These are phyloP conservation scores for Labeo calbasu DNA, from an alignment of 2,797 vertebrate genomes.

Conservation along the genomic window DNA sequence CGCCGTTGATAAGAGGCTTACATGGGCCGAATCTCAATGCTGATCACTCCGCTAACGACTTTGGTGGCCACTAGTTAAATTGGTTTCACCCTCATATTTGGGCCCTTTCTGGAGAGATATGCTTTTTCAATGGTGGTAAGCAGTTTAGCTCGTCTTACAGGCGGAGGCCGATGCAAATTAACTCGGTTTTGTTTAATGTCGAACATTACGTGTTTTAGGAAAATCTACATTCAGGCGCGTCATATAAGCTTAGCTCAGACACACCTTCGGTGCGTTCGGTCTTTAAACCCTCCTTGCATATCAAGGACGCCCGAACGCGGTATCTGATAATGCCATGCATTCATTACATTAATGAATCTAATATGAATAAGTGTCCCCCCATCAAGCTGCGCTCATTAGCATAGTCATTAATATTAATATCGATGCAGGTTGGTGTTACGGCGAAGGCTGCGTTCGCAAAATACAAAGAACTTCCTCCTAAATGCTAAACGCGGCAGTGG, in stretches of 20 bases:
- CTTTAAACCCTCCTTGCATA: constrained; percentile 72
- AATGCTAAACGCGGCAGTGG: constrained; percentile 23
- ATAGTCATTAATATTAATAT: constrained; percentile 82
- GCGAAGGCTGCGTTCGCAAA: constrained; percentile 56
- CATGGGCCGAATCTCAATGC: constrained; percentile 81
- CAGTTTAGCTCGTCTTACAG: constrained; percentile 81
- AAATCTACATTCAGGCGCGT: constrained; percentile 66
- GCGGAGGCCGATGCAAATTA: constrained; percentile 81
- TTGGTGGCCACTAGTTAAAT: constrained; percentile 84
- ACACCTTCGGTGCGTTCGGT: constrained; percentile 71
- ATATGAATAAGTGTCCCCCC: constrained; percentile 76
- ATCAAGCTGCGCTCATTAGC: constrained; percentile 73
- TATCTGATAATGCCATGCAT: constrained; percentile 78
- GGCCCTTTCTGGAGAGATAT: constrained; percentile 83
- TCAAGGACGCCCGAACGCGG: constrained; percentile 76
- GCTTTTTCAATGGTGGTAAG: constrained; percentile 80
- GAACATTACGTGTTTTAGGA: constrained; percentile 70
- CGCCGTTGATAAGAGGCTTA: constrained; percentile 84
- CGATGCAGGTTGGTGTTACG: constrained; percentile 67
- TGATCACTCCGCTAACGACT: constrained; percentile 83
- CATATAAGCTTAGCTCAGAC: constrained; percentile 68
- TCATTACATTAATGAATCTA: constrained; percentile 83
- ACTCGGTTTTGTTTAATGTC: constrained; percentile 81
- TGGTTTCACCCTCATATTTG: constrained; percentile 85
- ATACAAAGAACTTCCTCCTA: constrained; percentile 47